Percentiles rank a stretch among this genome's conserved stretches.
These are phyloP conservation scores for Zingel zingel DNA, from an alignment of 2,113 vertebrate species.

Conservation along the genomic window DNA sequence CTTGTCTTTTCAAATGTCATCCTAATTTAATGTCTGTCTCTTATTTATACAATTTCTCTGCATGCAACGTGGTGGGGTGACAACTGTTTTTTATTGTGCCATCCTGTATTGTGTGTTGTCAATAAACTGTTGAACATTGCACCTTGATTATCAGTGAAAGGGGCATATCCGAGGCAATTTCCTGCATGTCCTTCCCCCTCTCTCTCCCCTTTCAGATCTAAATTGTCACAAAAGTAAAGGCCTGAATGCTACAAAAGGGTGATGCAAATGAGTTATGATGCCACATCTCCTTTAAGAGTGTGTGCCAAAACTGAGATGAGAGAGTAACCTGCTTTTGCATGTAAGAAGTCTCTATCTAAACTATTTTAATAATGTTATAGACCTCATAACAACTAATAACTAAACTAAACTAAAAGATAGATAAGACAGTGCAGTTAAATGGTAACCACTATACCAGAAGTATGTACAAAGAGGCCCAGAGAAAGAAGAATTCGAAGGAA, in stretches of 20 bases:
- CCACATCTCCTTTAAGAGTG: background rate
- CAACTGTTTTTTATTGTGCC: background rate
- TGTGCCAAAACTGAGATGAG: background rate
- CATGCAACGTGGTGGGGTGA: background rate
- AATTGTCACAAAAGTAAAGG: too few relatives aligned
- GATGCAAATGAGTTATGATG: background rate
- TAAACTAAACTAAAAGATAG: conserved; percentile 49
- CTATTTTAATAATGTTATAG: too few relatives aligned
- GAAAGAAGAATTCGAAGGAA: background rate
- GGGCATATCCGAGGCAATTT: background rate
- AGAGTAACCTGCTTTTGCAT: background rate
- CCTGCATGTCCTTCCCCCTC: too few relatives aligned
- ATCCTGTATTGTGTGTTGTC: background rate
- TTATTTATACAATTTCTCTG: background rate
- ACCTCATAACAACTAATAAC: too few relatives aligned
- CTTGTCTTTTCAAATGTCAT: background rate
- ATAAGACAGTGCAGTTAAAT: conserved; percentile 45
- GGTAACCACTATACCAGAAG: conserved; percentile 32
- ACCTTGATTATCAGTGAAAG: background rate
- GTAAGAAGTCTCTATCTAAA: background rate
- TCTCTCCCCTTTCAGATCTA: too few relatives aligned
- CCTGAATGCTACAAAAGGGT: too few relatives aligned
- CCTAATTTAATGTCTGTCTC: background rate
- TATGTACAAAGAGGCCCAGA: conserved; percentile 48
- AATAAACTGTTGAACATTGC: background rate